Base-by-base conservation (phyloP, 2,797 vertebrate genomes). In the Lacerta viridis region DNA sequence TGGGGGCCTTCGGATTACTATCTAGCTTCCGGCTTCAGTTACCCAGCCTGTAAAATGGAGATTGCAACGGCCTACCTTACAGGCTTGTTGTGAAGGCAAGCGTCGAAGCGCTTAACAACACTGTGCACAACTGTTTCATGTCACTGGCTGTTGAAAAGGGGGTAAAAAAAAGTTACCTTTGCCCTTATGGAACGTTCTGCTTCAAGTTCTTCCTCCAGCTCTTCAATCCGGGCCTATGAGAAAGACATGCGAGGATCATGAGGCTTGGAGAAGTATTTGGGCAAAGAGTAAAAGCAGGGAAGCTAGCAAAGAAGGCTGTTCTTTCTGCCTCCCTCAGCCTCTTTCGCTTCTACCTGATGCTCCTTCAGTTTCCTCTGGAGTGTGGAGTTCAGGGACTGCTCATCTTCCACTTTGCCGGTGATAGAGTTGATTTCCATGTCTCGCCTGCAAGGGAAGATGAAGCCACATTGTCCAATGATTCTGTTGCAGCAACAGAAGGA, bases 351-450 rank as follows among this genome's bases (percentile, higher is more conserved):
- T 92, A 97, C 97, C 97, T 97, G 97, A 86, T 97, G 95, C 92
- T 97, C 97, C 89, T 98, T 98, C 86, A 97, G 95, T 92, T 98
- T 98, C 91, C 95, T 93, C 87, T 96, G 95, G 71, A 97, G 93
- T 9, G 96, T 97, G 80, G 96, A 95, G 94, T 95, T 97, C 88
- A 97, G 95, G 23, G 97, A 95, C 80, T 97, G 97, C 71, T 98
- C 96, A 39, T 98, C 97, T 81, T 98, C 97, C 89, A 96, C 90
- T 93, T 97, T 98, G 9, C 95, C 94, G 90, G 95, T 97, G 93
- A 97, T 80, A n/a, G 97, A 96, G 93, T 97, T 97, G 59, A 97
- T 96, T 93, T 98, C 97, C 94, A 97, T 92, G 71, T 97, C 97
- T 91, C 95, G 97, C 96, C 97, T 97, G 83, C 69, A 90, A 85